Evolutionary conservation across 2,797 vertebrate genomes (phyloP), one percentile per base, ranked within the genome.

Genomic region (Chelmon rostratus): DNA sequence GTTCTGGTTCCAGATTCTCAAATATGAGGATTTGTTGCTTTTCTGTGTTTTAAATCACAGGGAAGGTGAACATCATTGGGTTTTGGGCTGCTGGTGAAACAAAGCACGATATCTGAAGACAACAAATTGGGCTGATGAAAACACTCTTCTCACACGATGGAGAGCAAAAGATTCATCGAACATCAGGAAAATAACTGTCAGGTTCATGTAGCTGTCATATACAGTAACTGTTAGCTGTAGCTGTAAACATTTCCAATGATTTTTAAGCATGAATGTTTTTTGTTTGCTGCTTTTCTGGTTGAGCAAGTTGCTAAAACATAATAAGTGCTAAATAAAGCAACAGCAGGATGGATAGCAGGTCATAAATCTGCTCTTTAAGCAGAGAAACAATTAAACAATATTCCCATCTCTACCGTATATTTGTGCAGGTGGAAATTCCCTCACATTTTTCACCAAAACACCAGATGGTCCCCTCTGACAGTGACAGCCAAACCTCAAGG

Each of bases 401-500:
- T 37, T 31, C 40, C 18, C 16, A n/a, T 62, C 62, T 33, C 11
- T 35, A 8, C 31, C 0, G 25, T 44, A 28, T 0, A 67, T n/a
- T 25, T 79, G 21, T 58, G 50, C 68, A 89, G 83, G 65, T 90
- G 78, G 66, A 86, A 75, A 88, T 86, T 68, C 70, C 78, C 57
- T 16, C 70, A 70, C 49, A 71, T 81, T 85, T 81, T 23, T 67
- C 69, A 88, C 74, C 78, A 86, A 79, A 87, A 87, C 84, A 92
- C 77, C 91, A 95, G 92, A 95, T 94, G 92, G 93, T 88, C 73
- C 59, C 53, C 52, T 74, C 64, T 84, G 84, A 92, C 85, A 79
- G 85, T 67, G 83, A 84, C 71, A 81, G 86, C 82, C 72, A 84
- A 88, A 89, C 80, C 87, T 88, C 76, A 80, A 90, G 89, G 85